These are phyloP conservation scores for Tetropium fuscum DNA, from an alignment of 2,888 invertebrate species.

Conservation along the genomic window DNA sequence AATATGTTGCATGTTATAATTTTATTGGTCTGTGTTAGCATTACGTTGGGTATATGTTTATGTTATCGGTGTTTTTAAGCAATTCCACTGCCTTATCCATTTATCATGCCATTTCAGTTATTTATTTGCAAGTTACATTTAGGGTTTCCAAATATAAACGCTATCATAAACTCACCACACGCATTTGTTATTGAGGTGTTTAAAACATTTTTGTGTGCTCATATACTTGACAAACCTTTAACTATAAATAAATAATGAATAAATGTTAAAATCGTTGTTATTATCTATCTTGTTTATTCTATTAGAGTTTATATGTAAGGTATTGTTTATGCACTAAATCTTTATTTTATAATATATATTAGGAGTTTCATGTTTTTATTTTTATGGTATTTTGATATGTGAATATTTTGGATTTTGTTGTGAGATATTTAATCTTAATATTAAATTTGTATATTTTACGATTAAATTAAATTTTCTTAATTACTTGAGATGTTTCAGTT, in stretches of 20 bases:
- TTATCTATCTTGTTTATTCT: conserved; percentile 64
- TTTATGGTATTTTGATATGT: conserved; percentile 61
- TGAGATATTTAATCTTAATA: conserved; percentile 60
- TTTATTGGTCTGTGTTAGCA: conserved; percentile 7
- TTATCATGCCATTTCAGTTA: conserved; percentile 56
- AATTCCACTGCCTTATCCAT: conserved; percentile 61
- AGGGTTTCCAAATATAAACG: conserved; percentile 15
- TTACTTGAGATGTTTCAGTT: conserved; percentile 20
- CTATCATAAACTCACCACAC: conserved; percentile 24
- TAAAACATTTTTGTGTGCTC: conserved; percentile 54
- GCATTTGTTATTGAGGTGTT: conserved; percentile 25
- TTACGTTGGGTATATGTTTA: conserved; percentile 28
- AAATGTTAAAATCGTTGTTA: conserved; percentile 64
- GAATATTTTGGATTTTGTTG: conserved; percentile 62
- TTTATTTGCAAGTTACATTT: conserved; percentile 46
- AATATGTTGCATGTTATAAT: neutral
- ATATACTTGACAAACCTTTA: conserved; percentile 47
- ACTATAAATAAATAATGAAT: conserved; percentile 51
- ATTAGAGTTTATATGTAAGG: conserved; percentile 63
- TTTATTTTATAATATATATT: conserved; percentile 53
- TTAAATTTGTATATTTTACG: conserved; percentile 58
- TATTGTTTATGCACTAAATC: conserved; percentile 60
- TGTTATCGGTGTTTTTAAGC: conserved; percentile 57
- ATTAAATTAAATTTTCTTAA: conserved; percentile 50
- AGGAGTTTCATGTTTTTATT: conserved; percentile 57